Conservation (phyloP, 2,888 invertebrate genomes). For the Timema cristinae region DNA sequence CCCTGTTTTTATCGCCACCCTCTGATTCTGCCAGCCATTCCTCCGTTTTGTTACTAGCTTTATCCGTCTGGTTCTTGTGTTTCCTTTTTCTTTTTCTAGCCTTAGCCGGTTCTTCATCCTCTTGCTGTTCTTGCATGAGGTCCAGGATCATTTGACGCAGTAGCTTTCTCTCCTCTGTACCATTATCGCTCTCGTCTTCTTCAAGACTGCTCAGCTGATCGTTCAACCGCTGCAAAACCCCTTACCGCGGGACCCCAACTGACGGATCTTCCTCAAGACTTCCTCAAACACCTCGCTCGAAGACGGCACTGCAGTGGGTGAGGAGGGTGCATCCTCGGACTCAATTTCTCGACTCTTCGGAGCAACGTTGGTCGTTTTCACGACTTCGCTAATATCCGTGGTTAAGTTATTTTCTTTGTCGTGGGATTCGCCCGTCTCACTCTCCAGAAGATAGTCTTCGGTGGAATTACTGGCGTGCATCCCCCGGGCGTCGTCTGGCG, state of each 20-base stretch:
- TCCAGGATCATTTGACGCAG: conserved; percentile 14
- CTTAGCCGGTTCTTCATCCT: neutral
- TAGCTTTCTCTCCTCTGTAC: neutral
- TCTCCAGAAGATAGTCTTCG: no score
- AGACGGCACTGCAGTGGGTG: neutral
- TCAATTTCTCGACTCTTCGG: no score
- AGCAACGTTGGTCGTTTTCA: no score
- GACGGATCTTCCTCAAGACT: conserved; percentile 53
- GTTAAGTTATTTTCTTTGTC: neutral
- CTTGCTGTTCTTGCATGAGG: conserved; percentile 13
- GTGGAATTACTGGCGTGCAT: no score
- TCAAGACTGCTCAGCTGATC: conserved; percentile 39
- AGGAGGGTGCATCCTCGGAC: neutral
- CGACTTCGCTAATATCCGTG: no score
- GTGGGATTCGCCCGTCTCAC: no score
- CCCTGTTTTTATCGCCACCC: neutral
- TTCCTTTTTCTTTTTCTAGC: neutral
- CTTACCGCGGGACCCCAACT: conserved; percentile 55
- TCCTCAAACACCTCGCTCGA: conserved; percentile 55
- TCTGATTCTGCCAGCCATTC: no score
- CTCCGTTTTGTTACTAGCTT: no score
- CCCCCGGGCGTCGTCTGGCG: no score
- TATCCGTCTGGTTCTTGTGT: no score
- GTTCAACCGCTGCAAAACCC: conserved; percentile 54
- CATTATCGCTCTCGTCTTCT: neutral